phyloP scores from a whole-genome alignment of 2,113 vertebrate genomes.

The Sebastes fasciatus region DNA sequence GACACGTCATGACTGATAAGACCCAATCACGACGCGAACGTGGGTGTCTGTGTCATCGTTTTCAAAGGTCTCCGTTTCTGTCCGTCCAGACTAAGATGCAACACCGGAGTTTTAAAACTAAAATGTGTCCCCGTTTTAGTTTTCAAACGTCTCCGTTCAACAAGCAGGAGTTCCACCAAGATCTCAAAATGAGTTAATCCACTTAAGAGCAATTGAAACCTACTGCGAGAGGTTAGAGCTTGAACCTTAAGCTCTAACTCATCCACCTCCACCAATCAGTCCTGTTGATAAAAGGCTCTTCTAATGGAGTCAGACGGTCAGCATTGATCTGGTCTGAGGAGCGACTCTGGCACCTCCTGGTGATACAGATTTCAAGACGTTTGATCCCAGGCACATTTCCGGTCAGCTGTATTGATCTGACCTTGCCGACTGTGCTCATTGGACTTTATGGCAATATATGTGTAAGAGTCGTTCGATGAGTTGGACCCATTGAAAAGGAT shows the following conservation, averaged over 20 bases:
- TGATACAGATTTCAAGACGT: slow-evolving; percentile 56
- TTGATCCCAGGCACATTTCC: slow-evolving; percentile 22
- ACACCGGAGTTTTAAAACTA: no score
- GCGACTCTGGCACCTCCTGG: slow-evolving; percentile 39
- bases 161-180: background rate
- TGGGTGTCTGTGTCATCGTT: no score
- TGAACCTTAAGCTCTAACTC: slow-evolving; percentile 21
- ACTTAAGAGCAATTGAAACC: slow-evolving; percentile 34
- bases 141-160: background rate
- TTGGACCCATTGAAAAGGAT: slow-evolving; percentile 48
- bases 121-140: no score
- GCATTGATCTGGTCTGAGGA: slow-evolving; percentile 63
- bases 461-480: slow-evolving; percentile 37
- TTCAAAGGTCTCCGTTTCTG: no score
- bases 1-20: no score
- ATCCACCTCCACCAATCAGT: slow-evolving; percentile 38
- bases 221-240: slow-evolving; percentile 26
- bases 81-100: no score
- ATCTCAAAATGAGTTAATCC: slow-evolving; percentile 29
- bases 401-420: slow-evolving; percentile 59
- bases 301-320: slow-evolving; percentile 64
- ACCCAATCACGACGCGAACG: no score
- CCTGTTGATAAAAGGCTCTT: slow-evolving; percentile 49
- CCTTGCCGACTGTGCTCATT: slow-evolving; percentile 35
- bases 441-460: slow-evolving; percentile 34